phyloP scores from a whole-genome alignment of 2,888 invertebrate species.

The Orthosia incerta region DNA sequence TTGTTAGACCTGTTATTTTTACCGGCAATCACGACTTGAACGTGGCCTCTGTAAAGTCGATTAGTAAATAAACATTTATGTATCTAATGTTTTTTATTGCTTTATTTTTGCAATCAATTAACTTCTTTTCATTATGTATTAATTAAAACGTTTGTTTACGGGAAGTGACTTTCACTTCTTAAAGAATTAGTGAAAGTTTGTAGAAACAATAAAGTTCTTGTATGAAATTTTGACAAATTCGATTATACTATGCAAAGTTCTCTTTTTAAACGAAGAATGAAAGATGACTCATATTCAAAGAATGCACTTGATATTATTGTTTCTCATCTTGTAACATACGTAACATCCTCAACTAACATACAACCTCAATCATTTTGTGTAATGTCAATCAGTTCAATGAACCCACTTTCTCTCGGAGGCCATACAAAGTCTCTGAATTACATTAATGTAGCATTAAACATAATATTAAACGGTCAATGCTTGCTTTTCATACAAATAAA shows the following conservation, averaged over 20 bases:
- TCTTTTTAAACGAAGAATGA: background rate
- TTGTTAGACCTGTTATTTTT: constrained; percentile 42
- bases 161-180: background rate
- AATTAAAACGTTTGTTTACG: background rate
- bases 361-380: constrained; percentile 54
- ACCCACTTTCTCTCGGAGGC: constrained; percentile 62
- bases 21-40: constrained; percentile 11
- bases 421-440: constrained; percentile 63
- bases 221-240: constrained; percentile 5
- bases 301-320: constrained; percentile 16
- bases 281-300: constrained; percentile 15
- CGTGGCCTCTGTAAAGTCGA: background rate
- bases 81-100: constrained; percentile 5
- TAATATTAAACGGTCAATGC: constrained; percentile 44
- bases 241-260: background rate
- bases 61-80: constrained; percentile 30
- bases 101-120: background rate
- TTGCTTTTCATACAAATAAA: constrained; percentile 42
- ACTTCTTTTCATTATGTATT: background rate
- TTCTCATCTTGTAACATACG: constrained; percentile 25
- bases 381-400: constrained; percentile 64
- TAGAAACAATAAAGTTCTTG: background rate
- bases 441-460: constrained; percentile 54
- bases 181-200: background rate
- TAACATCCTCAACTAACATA: constrained; percentile 43